Evolutionary conservation across 1,140 invertebrate genomes (phyloP), one percentile per base, ranked within the genome.

Genomic region (Bathynomus jamesi): DNA sequence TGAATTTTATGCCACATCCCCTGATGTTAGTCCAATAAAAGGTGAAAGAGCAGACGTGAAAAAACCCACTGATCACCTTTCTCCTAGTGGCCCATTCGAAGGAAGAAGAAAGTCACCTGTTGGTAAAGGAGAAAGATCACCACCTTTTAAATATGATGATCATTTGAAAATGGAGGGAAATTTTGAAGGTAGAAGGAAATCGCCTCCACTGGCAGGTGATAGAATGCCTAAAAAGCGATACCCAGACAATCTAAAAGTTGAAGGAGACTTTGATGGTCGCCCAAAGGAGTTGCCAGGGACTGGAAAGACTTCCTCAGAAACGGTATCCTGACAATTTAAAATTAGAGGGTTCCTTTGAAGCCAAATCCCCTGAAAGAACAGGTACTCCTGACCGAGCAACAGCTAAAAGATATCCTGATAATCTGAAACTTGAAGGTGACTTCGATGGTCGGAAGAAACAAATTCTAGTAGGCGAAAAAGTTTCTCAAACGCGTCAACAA

Each of bases 11-110:
- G 64, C 53, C 21, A 61, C 69, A 2, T 73, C 75, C n/a, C 72
- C 75, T 2, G 66, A 65, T 61, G 71, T 76, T 21, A 76, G 75
- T 61, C 75, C 75, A 21, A 76, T 71, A 40, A 73, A 82, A 25
- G 83, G 74, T 78, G 84, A 86, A 53, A 78, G 78, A 72, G 78
- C 80, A 4, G 79, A 80, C 70, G 83, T 83, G n/a, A 74, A 82
- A 10, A 73, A 74, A 61, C 74, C 69, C 64, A 64, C 72, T 27
- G 82, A 85, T 40, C 88, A 89, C 71, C 82, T 83, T 2, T 78
- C 78, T 61, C 83, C 80, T 2, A 85, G 86, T 79, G 87, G 87
- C 46, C 83, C 81, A 69, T 87, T 88, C 80, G 83, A 81, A 80
- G 70, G 75, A 24, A 81, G 83, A 65, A 72, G 67, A 13, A 81